Conservation (phyloP, 2,797 vertebrate genomes). For the Stomatorhinus walkeri region DNA sequence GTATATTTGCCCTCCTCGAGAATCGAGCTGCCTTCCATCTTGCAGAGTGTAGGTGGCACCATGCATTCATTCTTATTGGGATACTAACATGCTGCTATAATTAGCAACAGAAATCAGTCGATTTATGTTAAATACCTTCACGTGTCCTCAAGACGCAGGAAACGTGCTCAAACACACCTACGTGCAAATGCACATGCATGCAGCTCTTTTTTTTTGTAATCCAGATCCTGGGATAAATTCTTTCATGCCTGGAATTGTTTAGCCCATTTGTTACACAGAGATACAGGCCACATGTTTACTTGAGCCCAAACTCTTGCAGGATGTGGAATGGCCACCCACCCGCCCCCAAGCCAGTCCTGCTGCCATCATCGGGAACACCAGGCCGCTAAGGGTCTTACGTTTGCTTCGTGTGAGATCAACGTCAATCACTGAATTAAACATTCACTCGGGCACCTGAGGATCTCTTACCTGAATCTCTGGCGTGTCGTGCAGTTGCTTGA, state of each 20-base stretch:
- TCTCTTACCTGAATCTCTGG: not conserved
- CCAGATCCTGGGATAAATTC: not conserved
- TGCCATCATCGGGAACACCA: not conserved
- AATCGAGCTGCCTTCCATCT: not conserved
- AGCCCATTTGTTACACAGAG: not conserved
- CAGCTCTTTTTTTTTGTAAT: not conserved
- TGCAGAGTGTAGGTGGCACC: not conserved
- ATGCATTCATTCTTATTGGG: not conserved
- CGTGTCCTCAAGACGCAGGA: not conserved
- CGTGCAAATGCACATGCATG: not conserved
- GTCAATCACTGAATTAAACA: constrained; percentile 8
- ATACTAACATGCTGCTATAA: not conserved
- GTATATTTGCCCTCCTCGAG: not conserved
- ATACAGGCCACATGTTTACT: not conserved
- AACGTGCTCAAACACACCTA: not conserved
- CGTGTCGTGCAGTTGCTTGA: not conserved
- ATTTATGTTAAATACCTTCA: not conserved
- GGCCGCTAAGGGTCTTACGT: not conserved
- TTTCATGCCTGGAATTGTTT: not conserved
- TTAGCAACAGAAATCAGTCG: not conserved
- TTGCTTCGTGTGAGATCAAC: not conserved
- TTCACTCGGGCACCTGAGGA: not conserved
- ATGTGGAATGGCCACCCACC: not conserved
- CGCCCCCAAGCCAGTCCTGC: not conserved
- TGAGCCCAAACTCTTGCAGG: not conserved